Base-by-base conservation (phyloP, 1,140 invertebrate species). In the Dolichoris vasculosae region DNA sequence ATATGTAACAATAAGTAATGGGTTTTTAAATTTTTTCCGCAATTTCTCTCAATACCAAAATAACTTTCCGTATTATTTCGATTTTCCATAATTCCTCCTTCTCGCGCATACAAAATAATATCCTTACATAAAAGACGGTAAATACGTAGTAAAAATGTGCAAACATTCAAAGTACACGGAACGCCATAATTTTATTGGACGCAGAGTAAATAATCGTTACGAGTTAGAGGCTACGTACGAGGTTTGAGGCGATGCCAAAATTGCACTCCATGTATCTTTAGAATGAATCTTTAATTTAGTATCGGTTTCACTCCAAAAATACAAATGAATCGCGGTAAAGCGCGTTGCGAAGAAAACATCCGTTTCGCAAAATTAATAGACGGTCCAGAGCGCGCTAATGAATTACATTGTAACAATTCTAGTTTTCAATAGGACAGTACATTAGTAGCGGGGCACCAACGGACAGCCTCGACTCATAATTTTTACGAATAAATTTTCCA, bases 401-500 rank as follows among this genome's bases (percentile, higher is more conserved):
- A 83, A 83, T 83, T 30, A 83, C 63, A 59, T 59, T 35, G 40
- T 63, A 76, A 76, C 82, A 76, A 83, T 35, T 76, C 82, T 83
- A 76, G 82, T 40, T 84, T 78, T 84, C 82, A 78, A 84, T 84
- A 84, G 83, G 40, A 40, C 73, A 32, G 55, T 64, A 51, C 64
- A 82, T 71, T 71, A 75, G 81, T 32, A 26, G 20, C 64, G 55
- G 55, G 3, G 63, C n/a, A 38, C 40, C 17, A 23, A 3, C 73
- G 17, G 82, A 84, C 63, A 77, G 43, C 17, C 38, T 26, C 35
- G 78, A n/a, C 35, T 81, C 59, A 46, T 80, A 80, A 85, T 81
- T 85, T 85, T 85, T 80, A 73, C 64, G 46, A 32, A 75, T 85
- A 59, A 80, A 80, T 85, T 75, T 85, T 80, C 82, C 73, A 77